Percentiles rank a stretch among this genome's conserved stretches.
Conservation (phyloP, 2,888 invertebrate genomes). For the Xylota sylvarum region DNA sequence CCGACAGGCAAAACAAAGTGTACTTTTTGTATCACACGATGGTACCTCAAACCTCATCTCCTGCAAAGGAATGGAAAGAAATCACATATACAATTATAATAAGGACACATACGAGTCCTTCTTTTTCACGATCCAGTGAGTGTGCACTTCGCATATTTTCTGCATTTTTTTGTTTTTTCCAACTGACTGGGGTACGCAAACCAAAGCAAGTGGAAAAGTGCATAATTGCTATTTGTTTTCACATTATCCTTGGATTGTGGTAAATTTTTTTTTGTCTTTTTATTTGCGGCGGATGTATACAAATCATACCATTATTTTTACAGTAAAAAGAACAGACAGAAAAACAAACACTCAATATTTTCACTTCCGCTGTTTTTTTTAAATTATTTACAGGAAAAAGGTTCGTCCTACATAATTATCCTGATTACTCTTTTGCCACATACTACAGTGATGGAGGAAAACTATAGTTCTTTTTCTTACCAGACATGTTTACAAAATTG, state of each 20-base stretch:
- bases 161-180: slow-evolving; percentile 31
- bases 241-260: slow-evolving; percentile 48
- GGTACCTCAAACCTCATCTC: slow-evolving; percentile 6
- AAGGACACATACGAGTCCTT: slow-evolving; percentile 45
- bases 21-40: slow-evolving; percentile 23
- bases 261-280: slow-evolving; percentile 26
- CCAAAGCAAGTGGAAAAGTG: slow-evolving; percentile 59
- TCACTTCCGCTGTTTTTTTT: slow-evolving; percentile 38
- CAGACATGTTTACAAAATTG: slow-evolving; percentile 62
- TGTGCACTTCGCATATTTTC: slow-evolving; percentile 58
- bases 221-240: slow-evolving; percentile 68
- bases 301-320: slow-evolving; percentile 52
- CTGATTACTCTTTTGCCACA: slow-evolving; percentile 35
- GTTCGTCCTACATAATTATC: slow-evolving; percentile 25
- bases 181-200: slow-evolving; percentile 10
- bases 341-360: slow-evolving; percentile 29
- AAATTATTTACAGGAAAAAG: slow-evolving; percentile 25
- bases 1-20: slow-evolving; percentile 42
- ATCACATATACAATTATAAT: slow-evolving; percentile 36
- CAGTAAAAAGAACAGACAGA: slow-evolving; percentile 29
- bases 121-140: slow-evolving; percentile 55
- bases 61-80: slow-evolving; percentile 10
- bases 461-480: slow-evolving; percentile 40
- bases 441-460: neutral
- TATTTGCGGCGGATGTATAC: slow-evolving; percentile 34